Conservation (phyloP, 2,797 vertebrate genomes). For the Siniperca scherzeri region DNA sequence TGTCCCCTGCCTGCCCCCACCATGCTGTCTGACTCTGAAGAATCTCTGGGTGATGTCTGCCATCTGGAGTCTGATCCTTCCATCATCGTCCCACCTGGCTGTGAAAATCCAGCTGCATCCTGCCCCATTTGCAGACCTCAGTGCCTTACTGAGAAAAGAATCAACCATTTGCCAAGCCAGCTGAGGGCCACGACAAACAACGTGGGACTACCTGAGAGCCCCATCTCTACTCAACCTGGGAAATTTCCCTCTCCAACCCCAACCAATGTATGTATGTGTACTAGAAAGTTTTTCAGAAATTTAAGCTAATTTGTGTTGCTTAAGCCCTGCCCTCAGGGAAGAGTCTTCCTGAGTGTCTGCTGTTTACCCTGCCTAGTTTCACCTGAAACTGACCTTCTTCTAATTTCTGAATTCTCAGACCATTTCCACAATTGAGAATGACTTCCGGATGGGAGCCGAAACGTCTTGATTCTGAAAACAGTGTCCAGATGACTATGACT, state of each 20-base stretch:
- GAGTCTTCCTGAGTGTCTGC: too few species aligned
- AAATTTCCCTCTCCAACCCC: background rate
- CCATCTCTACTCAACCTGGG: background rate
- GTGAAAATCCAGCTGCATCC: constrained; percentile 62
- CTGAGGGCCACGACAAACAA: constrained; percentile 26
- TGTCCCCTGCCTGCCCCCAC: constrained; percentile 55
- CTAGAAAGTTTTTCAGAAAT: background rate
- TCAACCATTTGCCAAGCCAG: constrained; percentile 19
- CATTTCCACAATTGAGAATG: too few species aligned
- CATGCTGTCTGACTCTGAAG: constrained; percentile 45
- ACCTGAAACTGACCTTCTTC: too few species aligned
- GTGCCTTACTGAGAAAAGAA: constrained; percentile 38
- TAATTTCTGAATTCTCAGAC: too few species aligned
- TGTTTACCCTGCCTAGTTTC: too few species aligned
- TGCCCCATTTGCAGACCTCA: constrained; percentile 46
- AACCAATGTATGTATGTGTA: too few species aligned
- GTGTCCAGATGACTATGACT: too few species aligned
- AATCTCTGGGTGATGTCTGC: constrained; percentile 65
- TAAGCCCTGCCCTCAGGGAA: too few species aligned
- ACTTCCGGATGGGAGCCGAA: too few species aligned
- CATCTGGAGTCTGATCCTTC: constrained; percentile 74
- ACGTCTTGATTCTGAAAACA: too few species aligned
- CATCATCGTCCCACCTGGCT: constrained; percentile 68
- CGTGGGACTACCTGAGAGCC: background rate
- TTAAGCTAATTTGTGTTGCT: too few species aligned